phyloP scores from a whole-genome alignment of 2,888 invertebrate genomes.

The Epinotia bilunana region DNA sequence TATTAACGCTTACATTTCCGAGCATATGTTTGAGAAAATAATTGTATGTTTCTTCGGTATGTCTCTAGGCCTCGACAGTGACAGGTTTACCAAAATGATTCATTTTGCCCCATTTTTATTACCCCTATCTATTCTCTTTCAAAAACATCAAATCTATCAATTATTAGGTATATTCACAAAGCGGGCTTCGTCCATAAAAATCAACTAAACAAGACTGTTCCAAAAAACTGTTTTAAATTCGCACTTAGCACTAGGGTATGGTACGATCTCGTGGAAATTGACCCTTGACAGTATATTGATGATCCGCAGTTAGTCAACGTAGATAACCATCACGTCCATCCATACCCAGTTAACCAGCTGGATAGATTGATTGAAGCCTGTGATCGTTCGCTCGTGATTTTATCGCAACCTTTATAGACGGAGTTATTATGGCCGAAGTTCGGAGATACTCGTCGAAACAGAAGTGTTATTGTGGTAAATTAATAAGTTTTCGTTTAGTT shows the following conservation, averaged over 20 bases:
- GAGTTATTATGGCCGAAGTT: not conserved
- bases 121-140: no score
- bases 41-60: not conserved
- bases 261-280: slow-evolving; percentile 3
- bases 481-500: not conserved
- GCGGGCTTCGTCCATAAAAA: no score
- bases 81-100: no score
- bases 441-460: not conserved
- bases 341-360: slow-evolving; percentile 9
- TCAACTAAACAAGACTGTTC: not conserved
- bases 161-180: no score
- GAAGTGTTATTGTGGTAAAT: not conserved
- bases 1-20: no score
- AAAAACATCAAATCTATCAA: no score
- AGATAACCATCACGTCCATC: slow-evolving; percentile 14
- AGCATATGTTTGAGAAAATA: no score
- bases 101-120: no score
- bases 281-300: slow-evolving; percentile 10
- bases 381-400: slow-evolving; percentile 11
- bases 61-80: no score
- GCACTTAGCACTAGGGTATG: slow-evolving; percentile 1
- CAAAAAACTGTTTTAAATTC: not conserved
- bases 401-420: slow-evolving; percentile 8
- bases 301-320: slow-evolving; percentile 16
- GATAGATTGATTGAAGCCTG: slow-evolving; percentile 16